Conservation (phyloP, 2,888 invertebrate genomes). For the Phlogophora meticulosa region DNA sequence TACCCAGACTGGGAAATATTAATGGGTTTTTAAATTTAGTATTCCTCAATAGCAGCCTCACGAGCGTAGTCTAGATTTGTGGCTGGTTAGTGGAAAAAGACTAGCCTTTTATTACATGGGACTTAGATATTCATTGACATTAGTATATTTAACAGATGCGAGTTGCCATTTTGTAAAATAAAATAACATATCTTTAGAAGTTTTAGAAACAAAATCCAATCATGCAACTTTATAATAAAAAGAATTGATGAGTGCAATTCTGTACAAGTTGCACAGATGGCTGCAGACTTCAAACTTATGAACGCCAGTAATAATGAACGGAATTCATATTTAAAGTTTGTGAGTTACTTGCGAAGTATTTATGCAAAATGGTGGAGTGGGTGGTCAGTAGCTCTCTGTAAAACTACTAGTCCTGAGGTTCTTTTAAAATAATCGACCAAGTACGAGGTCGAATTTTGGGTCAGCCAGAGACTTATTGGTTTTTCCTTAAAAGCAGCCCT, state of each 20-base stretch:
- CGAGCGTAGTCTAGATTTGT: too few species aligned
- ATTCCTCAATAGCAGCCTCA: too few species aligned
- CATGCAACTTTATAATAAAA: slow-evolving; percentile 19
- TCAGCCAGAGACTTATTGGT: too few species aligned
- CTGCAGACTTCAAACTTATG: slow-evolving; percentile 16
- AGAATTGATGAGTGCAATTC: slow-evolving; percentile 23
- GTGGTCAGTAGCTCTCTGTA: not conserved
- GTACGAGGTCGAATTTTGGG: too few species aligned
- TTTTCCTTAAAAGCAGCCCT: too few species aligned
- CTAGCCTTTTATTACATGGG: too few species aligned
- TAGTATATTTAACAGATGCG: too few species aligned
- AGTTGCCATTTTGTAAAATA: not conserved
- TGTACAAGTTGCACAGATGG: slow-evolving; percentile 14
- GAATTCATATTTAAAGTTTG: slow-evolving; percentile 24
- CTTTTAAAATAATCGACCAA: too few species aligned
- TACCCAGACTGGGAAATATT: too few species aligned
- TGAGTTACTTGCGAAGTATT: slow-evolving; percentile 3
- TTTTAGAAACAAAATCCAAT: not conserved
- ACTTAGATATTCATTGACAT: too few species aligned
- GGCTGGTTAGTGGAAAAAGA: too few species aligned
- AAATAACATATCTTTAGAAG: not conserved
- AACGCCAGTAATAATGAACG: slow-evolving; percentile 22
- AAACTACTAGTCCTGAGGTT: not conserved
- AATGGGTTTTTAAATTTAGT: too few species aligned
- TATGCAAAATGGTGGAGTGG: not conserved